Conservation (phyloP, 1,140 invertebrate species). For the Manduca sexta region DNA sequence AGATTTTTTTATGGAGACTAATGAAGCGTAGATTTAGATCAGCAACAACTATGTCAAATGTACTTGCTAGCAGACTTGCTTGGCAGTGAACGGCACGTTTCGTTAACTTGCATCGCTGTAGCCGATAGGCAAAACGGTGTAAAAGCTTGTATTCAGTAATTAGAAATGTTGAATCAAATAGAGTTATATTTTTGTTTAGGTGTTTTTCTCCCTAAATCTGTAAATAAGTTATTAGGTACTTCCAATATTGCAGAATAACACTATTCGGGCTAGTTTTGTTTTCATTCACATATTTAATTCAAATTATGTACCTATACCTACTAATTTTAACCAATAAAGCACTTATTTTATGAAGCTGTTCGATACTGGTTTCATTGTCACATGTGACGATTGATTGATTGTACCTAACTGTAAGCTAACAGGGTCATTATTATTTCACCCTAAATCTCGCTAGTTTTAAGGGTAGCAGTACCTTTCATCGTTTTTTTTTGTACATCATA, state of each 20-base stretch:
- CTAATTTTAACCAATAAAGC: conserved; percentile 66
- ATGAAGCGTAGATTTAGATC: too few relatives aligned
- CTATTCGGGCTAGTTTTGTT: conserved; percentile 11
- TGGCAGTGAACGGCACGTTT: neutral
- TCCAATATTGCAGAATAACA: neutral
- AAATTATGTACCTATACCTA: conserved; percentile 52
- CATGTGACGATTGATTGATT: too few relatives aligned
- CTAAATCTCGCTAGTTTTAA: too few relatives aligned
- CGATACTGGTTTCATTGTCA: conserved; percentile 33
- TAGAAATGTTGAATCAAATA: conserved; percentile 8
- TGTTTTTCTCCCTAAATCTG: conserved; percentile 9
- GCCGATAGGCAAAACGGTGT: neutral
- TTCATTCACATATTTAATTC: conserved; percentile 11
- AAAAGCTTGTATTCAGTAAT: conserved; percentile 3
- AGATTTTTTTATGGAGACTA: too few relatives aligned
- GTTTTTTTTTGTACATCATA: too few relatives aligned
- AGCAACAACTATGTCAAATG: too few relatives aligned
- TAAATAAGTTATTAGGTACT: conserved; percentile 14
- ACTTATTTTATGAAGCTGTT: conserved; percentile 67
- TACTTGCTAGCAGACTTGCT: neutral
- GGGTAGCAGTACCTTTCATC: too few relatives aligned
- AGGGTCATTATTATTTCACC: too few relatives aligned
- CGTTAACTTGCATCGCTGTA: neutral
- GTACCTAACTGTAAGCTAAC: too few relatives aligned
- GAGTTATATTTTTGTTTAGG: conserved; percentile 5